These are phyloP conservation scores for Oryzias dopingdopingensis DNA, from an alignment of 2,797 vertebrate genomes.

Conservation along the genomic window DNA sequence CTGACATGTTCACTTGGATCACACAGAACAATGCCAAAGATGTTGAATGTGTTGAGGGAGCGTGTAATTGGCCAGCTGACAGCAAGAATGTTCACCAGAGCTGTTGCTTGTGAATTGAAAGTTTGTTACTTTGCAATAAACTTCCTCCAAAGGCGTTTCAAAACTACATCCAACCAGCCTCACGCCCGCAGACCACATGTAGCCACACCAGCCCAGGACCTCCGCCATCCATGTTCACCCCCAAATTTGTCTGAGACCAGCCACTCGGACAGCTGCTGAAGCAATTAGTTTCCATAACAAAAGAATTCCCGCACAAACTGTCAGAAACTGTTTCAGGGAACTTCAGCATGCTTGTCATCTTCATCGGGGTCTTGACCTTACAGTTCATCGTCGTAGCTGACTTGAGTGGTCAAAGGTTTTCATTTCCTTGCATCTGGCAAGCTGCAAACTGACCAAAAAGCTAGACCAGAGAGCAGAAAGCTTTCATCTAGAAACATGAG, in stretches of 20 bases:
- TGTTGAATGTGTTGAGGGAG: too few species aligned
- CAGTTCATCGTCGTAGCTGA: too few species aligned
- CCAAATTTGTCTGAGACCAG: conserved; percentile 4
- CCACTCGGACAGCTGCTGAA: conserved; percentile 1
- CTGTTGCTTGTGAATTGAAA: neutral
- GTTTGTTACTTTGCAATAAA: neutral
- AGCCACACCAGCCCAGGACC: conserved; percentile 1
- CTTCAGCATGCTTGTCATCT: neutral
- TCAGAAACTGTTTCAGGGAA: neutral
- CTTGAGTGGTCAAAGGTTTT: neutral
- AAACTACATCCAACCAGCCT: neutral
- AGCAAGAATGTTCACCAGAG: too few species aligned
- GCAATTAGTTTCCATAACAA: neutral
- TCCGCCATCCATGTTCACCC: conserved; percentile 3
- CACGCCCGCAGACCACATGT: neutral
- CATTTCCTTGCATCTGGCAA: neutral
- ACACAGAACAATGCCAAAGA: too few species aligned
- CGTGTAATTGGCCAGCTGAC: too few species aligned
- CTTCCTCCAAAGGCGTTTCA: neutral
- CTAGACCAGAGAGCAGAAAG: too few species aligned
- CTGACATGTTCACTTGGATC: too few species aligned
- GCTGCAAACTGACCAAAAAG: too few species aligned
- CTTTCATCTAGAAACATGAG: too few species aligned
- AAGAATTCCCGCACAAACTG: neutral
- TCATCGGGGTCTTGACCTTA: neutral